phyloP scores from a whole-genome alignment of 2,888 invertebrate genomes.

The Tubiluchus corallicola region DNA sequence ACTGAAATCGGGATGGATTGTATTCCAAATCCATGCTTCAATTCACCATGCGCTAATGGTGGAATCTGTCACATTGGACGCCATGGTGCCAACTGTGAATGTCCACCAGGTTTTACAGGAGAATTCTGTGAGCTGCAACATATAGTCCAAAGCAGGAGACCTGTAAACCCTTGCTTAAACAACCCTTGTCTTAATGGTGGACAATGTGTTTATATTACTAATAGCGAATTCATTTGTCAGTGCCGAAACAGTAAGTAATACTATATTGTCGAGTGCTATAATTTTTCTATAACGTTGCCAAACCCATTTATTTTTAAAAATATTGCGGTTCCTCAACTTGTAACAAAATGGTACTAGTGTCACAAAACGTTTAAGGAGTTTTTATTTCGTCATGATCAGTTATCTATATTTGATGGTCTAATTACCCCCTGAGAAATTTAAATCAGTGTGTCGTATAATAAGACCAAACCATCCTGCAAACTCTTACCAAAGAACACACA shows the following conservation, averaged over 20 bases:
- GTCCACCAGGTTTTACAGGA: not conserved
- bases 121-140: conserved; percentile 1
- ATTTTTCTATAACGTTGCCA: too few relatives aligned
- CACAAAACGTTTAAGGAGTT: too few relatives aligned
- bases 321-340: too few relatives aligned
- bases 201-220: not conserved
- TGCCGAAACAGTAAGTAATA: not conserved
- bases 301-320: too few relatives aligned
- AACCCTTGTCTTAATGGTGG: conserved; percentile 3
- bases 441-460: too few relatives aligned
- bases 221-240: not conserved
- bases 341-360: too few relatives aligned
- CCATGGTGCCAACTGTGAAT: not conserved
- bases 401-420: too few relatives aligned
- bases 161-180: not conserved
- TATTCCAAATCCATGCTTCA: not conserved
- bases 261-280: too few relatives aligned
- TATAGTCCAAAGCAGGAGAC: not conserved
- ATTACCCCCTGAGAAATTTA: too few relatives aligned
- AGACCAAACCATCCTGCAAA: too few relatives aligned
- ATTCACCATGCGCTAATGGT: not conserved
- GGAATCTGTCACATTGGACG: not conserved
- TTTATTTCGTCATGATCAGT: too few relatives aligned
- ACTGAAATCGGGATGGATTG: not conserved
- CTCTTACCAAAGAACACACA: too few relatives aligned